Conservation (phyloP, 2,113 vertebrate genomes). For the Notechis scutatus region DNA sequence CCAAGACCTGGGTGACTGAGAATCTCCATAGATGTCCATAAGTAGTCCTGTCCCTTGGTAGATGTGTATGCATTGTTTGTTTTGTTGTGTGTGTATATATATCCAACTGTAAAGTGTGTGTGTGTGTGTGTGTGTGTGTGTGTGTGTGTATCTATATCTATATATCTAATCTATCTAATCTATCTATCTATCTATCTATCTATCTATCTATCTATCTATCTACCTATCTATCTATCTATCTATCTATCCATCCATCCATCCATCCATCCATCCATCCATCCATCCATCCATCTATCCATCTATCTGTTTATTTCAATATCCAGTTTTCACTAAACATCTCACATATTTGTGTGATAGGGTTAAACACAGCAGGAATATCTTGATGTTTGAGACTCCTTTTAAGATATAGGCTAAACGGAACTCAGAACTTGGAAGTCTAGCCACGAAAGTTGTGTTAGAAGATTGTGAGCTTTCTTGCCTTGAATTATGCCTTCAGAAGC, state of each 20-base stretch:
- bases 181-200: too few relatives aligned
- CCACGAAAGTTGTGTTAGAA: background rate
- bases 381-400: background rate
- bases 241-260: too few relatives aligned
- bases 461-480: background rate
- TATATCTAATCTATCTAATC: background rate
- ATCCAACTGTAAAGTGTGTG: too few relatives aligned
- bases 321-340: background rate
- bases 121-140: background rate
- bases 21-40: background rate
- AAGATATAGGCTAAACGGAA: background rate
- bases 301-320: too few relatives aligned
- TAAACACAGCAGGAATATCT: background rate
- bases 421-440: background rate
- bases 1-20: too few relatives aligned
- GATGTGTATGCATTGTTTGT: background rate
- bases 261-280: too few relatives aligned
- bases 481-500: background rate
- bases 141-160: background rate
- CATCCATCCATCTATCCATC: too few relatives aligned
- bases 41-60: background rate
- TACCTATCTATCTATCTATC: too few relatives aligned
- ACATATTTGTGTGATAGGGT: background rate
- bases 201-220: too few relatives aligned
- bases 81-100: too few relatives aligned